A percentile compares a stretch with the other conserved stretches of the same genome.
Conservation (phyloP, 2,797 vertebrate species). For the Microtus obscurus region DNA sequence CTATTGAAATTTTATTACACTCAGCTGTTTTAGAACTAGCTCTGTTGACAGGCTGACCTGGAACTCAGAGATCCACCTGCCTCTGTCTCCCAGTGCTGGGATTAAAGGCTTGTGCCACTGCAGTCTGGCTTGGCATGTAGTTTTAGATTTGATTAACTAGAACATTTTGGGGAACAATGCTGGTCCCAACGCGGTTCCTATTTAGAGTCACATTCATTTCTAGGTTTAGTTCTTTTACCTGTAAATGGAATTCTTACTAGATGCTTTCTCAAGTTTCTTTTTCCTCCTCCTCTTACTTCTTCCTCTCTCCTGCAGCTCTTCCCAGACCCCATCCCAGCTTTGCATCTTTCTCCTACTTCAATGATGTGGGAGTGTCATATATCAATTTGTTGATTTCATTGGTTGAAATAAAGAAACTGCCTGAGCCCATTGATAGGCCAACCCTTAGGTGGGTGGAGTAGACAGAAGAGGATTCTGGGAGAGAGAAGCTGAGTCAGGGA, state of each 20-base stretch:
- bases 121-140: not conserved
- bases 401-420: too few relatives aligned
- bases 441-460: too few relatives aligned
- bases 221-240: not conserved
- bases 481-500: too few relatives aligned
- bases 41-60: too few relatives aligned
- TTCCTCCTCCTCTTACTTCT: not conserved
- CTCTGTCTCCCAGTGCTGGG: too few relatives aligned
- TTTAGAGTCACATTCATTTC: not conserved
- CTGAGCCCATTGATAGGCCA: too few relatives aligned
- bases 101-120: too few relatives aligned
- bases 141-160: conserved; percentile 23
- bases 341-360: not conserved
- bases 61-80: too few relatives aligned
- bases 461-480: too few relatives aligned
- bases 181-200: not conserved
- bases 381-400: too few relatives aligned
- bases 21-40: too few relatives aligned
- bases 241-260: not conserved
- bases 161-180: not conserved
- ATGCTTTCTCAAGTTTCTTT: conserved; percentile 13
- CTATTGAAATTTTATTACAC: not conserved
- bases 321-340: not conserved
- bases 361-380: too few relatives aligned
- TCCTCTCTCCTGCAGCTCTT: not conserved